Evolutionary conservation across 2,113 vertebrate genomes (phyloP), one percentile per base, ranked within the genome.

Genomic region (Cavia porcellus): DNA sequence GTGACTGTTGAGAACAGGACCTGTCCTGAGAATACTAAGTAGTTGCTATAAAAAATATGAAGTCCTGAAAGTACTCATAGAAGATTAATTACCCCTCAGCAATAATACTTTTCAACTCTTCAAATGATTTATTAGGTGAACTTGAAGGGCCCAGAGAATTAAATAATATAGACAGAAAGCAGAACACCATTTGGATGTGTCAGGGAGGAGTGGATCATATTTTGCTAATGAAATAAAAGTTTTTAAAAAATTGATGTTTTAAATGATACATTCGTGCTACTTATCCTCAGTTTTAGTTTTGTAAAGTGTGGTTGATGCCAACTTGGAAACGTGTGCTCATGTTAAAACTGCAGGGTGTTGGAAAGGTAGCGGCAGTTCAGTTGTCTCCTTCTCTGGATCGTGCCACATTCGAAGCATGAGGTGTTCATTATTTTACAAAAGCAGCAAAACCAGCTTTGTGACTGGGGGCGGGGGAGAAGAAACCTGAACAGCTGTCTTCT

Each of bases 401-500:
- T 82, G 74, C 96, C 62, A 75, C 1, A 2, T 87, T 98, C 95
- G 85, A 98, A 97, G 96, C 97, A 64, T 57, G 95, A 96, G 90
- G 84, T 59, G 84, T 92, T 97, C 96, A 45, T 98, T 92, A 30
- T 97, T 98, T 98, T 96, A 87, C 85, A 96, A 45, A 98, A 98
- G 94, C 87, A 89, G 64, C 96, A 94, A 93, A 98, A 87, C 68
- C 94, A 86, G 88, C 96, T 97, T 93, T 96, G 95, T 4, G 11
- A 91, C 42, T 15, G 61, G 90, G 92, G 50, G 50, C 12, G 61
- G 90, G 92, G 89, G 79, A 98, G 96, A 96, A 0, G 55, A 98
- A 98, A 98, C 72, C 95, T 95, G 94, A 98, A 97, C 97, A 98
- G 97, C 98, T 98, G 97, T 96, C 96, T 98, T 97, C 75, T 35